A percentile compares a stretch with the other conserved stretches of the same genome.
phyloP scores from a whole-genome alignment of 2,797 vertebrate genomes.

The Masticophis lateralis region DNA sequence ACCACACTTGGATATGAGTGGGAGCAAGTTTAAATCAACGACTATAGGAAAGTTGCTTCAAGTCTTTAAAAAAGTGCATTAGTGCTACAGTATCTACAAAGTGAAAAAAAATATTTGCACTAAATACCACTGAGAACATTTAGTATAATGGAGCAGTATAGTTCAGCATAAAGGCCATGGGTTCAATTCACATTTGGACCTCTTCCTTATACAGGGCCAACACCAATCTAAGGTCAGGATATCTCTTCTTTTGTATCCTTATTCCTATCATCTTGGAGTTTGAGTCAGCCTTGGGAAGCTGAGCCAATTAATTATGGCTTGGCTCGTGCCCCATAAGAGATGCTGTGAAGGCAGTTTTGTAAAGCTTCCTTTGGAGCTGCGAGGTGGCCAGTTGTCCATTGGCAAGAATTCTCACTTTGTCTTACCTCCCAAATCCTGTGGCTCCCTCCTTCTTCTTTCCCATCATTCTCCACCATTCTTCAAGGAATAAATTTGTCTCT shows the following conservation, averaged over 20 bases:
- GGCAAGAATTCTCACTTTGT: not conserved
- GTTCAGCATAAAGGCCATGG: not conserved
- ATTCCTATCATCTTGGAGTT: not conserved
- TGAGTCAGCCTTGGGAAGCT: not conserved
- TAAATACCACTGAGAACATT: not conserved
- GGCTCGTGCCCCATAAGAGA: not conserved
- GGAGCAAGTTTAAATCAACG: slow-evolving; percentile 16
- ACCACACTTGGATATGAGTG: slow-evolving; percentile 27
- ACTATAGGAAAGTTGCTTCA: slow-evolving; percentile 14
- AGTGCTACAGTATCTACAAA: slow-evolving; percentile 1
- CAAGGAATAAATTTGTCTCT: not conserved
- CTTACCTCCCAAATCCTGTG: not conserved
- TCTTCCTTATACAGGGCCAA: not conserved
- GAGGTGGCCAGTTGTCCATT: not conserved
- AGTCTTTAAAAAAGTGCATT: slow-evolving; percentile 10
- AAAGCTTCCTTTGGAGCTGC: not conserved
- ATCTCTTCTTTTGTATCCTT: not conserved
- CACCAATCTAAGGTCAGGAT: not conserved
- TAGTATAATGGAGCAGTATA: not conserved
- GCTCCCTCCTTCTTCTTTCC: not conserved
- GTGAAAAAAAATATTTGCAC: slow-evolving; percentile 6
- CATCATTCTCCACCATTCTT: not conserved
- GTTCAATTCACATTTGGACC: not conserved
- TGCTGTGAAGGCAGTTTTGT: not conserved
- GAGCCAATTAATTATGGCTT: not conserved